Conservation (phyloP, 2,888 invertebrate genomes). For the Neoitamus cyanurus region DNA sequence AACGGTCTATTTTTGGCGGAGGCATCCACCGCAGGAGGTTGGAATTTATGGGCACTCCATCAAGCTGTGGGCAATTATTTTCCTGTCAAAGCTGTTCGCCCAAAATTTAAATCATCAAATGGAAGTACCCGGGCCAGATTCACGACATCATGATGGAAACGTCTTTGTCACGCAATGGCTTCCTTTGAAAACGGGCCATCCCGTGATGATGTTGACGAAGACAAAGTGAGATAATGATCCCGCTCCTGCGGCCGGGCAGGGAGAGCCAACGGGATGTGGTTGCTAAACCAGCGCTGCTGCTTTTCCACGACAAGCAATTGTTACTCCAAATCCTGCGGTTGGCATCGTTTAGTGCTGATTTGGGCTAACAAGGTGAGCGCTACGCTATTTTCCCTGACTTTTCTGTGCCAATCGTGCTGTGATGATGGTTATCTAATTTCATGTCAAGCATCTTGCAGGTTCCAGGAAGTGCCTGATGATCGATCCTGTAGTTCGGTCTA, state of each 20-base stretch:
- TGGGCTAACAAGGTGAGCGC: neutral
- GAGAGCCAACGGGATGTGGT: conserved; percentile 21
- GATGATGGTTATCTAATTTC: neutral
- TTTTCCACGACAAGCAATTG: neutral
- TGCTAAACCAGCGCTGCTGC: neutral
- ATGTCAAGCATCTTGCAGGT: neutral
- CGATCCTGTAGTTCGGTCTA: neutral
- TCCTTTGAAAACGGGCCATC: neutral
- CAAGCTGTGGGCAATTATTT: conserved; percentile 38
- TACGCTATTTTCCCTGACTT: neutral
- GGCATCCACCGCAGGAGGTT: neutral
- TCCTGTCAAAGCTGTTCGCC: conserved; percentile 31
- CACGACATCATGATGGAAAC: conserved; percentile 41
- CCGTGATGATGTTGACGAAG: conserved; percentile 14
- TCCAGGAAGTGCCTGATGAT: neutral
- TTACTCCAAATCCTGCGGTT: conserved; percentile 18
- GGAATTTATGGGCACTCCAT: conserved; percentile 17
- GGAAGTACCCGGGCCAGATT: conserved; percentile 7
- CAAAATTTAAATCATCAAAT: conserved; percentile 37
- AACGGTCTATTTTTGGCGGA: conserved; percentile 9
- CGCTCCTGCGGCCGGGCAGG: neutral
- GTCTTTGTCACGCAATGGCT: conserved; percentile 31
- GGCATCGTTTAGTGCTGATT: neutral
- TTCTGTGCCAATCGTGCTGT: neutral
- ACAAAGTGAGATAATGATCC: conserved; percentile 31